These are phyloP conservation scores for Stegostoma tigrinum DNA, from an alignment of 2,113 vertebrate genomes.

Conservation along the genomic window DNA sequence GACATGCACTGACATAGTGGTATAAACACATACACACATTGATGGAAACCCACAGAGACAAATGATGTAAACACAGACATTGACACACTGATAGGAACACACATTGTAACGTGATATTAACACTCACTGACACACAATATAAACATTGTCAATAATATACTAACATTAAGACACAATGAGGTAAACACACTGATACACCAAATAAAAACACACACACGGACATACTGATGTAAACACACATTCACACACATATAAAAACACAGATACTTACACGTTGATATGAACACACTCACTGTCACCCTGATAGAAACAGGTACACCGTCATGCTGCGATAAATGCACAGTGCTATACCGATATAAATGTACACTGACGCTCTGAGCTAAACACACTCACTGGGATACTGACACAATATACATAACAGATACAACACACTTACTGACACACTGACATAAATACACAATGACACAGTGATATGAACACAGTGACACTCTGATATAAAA, in stretches of 20 bases:
- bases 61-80: no score
- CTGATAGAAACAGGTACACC: background rate
- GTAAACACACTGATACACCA: no score
- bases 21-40: no score
- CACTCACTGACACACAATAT: no score
- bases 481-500: no score
- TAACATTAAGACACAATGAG: no score
- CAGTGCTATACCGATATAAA: background rate
- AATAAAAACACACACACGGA: background rate
- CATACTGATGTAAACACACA: background rate
- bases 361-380: background rate
- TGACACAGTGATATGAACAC: background rate
- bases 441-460: background rate
- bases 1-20: no score
- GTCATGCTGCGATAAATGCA: background rate
- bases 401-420: background rate
- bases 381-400: background rate
- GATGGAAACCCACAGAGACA: background rate
- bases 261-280: background rate
- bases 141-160: no score
- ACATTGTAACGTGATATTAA: no score
- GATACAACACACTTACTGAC: no score
- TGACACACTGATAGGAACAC: no score
- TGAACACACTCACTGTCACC: background rate
- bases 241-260: background rate